These are phyloP conservation scores for Strigamia crassipes DNA, from an alignment of 2,888 invertebrate genomes.

Conservation along the genomic window DNA sequence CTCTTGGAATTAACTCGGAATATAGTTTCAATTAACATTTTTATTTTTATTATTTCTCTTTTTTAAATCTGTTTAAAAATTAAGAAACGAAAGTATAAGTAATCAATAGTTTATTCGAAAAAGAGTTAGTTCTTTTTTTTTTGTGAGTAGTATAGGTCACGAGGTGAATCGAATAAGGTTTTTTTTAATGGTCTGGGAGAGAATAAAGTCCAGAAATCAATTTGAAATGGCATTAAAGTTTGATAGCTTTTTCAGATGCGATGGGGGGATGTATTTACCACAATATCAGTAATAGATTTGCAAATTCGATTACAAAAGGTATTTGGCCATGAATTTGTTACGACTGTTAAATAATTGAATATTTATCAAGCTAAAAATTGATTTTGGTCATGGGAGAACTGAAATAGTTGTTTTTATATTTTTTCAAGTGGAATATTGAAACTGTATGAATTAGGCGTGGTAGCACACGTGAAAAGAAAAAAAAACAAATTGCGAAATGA, in stretches of 20 bases:
- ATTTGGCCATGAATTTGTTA: background rate
- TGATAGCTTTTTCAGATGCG: background rate
- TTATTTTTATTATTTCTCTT: background rate
- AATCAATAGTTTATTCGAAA: background rate
- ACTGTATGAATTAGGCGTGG: too few relatives aligned
- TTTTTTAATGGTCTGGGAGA: background rate
- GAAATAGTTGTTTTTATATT: too few relatives aligned
- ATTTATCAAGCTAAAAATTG: background rate
- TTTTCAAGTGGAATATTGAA: too few relatives aligned
- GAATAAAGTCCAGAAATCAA: background rate
- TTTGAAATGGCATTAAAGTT: background rate
- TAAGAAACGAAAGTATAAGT: background rate
- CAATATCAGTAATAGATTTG: slow-evolving; percentile 13
- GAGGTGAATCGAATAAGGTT: background rate
- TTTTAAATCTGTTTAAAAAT: background rate
- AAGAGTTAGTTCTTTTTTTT: background rate
- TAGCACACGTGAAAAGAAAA: too few relatives aligned
- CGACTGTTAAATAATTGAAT: background rate
- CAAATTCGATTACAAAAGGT: background rate
- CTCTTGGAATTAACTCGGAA: background rate
- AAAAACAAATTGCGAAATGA: too few relatives aligned
- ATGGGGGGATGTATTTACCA: background rate
- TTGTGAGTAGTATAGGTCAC: background rate
- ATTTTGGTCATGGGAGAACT: background rate
- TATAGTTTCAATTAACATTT: background rate